Conservation (phyloP, 2,797 vertebrate species). For the Molothrus aeneus region DNA sequence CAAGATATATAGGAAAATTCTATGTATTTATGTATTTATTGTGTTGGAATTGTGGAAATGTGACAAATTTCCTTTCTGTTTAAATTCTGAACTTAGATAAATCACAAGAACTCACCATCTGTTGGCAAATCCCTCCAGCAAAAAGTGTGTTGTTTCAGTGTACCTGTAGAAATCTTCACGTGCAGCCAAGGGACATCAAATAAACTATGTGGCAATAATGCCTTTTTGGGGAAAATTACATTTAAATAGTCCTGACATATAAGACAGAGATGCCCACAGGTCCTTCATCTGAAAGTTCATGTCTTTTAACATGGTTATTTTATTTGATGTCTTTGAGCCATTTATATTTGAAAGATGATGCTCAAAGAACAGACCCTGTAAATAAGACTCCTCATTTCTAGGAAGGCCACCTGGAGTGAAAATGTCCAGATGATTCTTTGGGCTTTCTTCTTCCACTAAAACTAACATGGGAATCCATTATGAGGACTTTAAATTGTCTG, state of each 20-base stretch:
- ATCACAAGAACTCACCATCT: background rate
- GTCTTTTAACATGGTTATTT: background rate
- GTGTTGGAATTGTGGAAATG: background rate
- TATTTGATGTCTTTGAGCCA: background rate
- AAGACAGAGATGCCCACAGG: background rate
- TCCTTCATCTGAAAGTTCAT: background rate
- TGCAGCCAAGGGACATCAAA: background rate
- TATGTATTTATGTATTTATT: too few species aligned
- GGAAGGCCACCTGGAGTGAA: background rate
- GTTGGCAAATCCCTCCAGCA: background rate
- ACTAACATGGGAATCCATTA: background rate
- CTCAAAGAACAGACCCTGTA: background rate
- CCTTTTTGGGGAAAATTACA: background rate
- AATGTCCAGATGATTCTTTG: background rate
- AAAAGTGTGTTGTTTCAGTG: background rate
- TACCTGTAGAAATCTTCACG: background rate
- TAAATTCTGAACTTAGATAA: background rate
- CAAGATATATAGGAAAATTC: background rate
- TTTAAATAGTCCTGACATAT: background rate
- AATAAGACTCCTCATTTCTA: background rate
- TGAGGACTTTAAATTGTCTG: background rate
- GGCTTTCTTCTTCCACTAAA: background rate
- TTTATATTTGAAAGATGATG: background rate
- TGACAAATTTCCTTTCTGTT: background rate
- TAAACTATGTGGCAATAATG: background rate